Evolutionary conservation across 2,797 vertebrate genomes (phyloP), one percentile per base, ranked within the genome.

Genomic region (Garrulus glandarius): DNA sequence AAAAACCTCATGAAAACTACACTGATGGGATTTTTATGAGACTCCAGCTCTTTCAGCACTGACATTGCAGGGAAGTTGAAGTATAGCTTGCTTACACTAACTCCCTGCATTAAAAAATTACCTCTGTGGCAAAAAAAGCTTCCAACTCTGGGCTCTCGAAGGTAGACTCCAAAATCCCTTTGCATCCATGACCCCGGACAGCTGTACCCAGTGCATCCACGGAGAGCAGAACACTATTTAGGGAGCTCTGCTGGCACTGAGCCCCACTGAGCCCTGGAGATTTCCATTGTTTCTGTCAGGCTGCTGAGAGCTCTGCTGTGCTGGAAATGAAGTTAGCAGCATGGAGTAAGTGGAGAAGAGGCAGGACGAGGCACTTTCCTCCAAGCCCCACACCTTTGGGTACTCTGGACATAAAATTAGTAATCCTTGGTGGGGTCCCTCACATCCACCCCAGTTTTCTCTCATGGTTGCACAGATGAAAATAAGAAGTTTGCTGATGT

Each of bases 171-270:
- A 75, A 89, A 80, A 44, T 56, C 10, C 6, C 32, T 61, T 69
- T 41, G 8, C 12, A 61, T 6, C 30, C 49, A 12, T 1, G 13
- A 11, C 11, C 20, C 19, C n/a, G 13, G 23, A 22, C 18, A 87
- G 55, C n/a, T 44, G 8, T 15, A 60, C 17, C 37, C 4, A 1
- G 24, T 12, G 17, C 29, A 47, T 3, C 36, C 8, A 1, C 7
- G 29, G 29, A 30, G 49, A 76, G 13, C 16, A 78, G 60, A 47
- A 22, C 2, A 0, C 0, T 0, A 14, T 64, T 27, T 43, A 11
- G 61, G 79, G 49, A 87, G 11, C 18, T 50, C 19, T 4, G 5
- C 87, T 3, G 0, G 18, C 6, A 11, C 52, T 36, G 27, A 78
- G 32, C 22, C n/a, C 23, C n/a, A 24, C 23, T 0, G 8, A 84